These are phyloP conservation scores for Cyclina sinensis DNA, from an alignment of 1,140 invertebrate species.

Conservation along the genomic window DNA sequence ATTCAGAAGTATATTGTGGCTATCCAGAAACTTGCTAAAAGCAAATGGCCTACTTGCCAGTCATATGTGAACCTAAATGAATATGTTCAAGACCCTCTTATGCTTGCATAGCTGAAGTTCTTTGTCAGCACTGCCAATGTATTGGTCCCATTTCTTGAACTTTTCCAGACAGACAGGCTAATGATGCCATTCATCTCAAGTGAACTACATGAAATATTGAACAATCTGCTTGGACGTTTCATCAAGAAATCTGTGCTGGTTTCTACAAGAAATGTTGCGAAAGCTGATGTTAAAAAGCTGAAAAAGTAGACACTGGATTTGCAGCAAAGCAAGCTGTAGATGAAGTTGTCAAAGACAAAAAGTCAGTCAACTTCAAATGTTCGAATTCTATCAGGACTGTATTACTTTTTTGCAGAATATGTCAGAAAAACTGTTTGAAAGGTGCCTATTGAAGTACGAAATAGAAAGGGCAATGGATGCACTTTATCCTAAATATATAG, in stretches of 20 bases:
- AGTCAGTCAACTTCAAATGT: conserved; percentile 49
- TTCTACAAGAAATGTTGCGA: conserved; percentile 49
- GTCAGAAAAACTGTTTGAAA: conserved; percentile 51
- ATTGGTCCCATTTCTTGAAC: conserved; percentile 54
- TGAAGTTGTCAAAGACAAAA: conserved; percentile 39
- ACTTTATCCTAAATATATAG: conserved; percentile 37
- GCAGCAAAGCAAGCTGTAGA: conserved; percentile 25
- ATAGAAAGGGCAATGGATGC: conserved; percentile 31
- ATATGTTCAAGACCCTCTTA: conserved; percentile 45
- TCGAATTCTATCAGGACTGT: conserved; percentile 47
- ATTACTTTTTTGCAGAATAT: conserved; percentile 10
- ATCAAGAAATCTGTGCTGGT: conserved; percentile 50
- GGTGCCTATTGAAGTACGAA: conserved; percentile 58
- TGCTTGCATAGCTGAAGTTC: conserved; percentile 40
- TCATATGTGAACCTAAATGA: conserved; percentile 42
- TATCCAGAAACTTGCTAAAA: conserved; percentile 31
- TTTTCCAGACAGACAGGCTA: conserved; percentile 62
- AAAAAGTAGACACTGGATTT: conserved; percentile 58
- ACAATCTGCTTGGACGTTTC: conserved; percentile 43
- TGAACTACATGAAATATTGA: conserved; percentile 48
- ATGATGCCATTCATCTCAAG: conserved; percentile 60
- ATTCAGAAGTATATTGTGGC: conserved; percentile 30
- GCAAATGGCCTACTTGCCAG: conserved; percentile 44
- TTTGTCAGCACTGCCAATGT: conserved; percentile 42
- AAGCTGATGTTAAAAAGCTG: conserved; percentile 59